Conservation (phyloP, 2,113 vertebrate genomes). For the Steatornis caripensis region DNA sequence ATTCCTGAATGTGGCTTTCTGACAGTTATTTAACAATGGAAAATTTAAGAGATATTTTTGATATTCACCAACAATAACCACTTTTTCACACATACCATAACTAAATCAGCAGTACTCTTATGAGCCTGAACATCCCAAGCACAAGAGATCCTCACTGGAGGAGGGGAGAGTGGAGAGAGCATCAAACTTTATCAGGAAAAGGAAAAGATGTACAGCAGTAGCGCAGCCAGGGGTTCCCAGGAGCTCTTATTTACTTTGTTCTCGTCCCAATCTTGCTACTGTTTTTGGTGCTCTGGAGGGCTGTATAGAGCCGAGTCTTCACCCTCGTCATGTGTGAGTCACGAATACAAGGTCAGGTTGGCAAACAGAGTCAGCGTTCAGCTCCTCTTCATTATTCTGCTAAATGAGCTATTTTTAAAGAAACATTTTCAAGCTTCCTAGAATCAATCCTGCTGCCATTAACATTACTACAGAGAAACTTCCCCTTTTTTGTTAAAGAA, state of each 20-base stretch:
- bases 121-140: neutral
- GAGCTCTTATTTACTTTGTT: neutral
- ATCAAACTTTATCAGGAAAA: neutral
- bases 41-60: neutral
- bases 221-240: fast-evolving
- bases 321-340: neutral
- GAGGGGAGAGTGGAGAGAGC: neutral
- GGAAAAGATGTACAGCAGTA: neutral
- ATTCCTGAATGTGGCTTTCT: neutral
- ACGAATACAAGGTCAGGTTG: neutral
- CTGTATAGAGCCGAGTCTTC: neutral
- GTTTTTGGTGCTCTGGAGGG: neutral
- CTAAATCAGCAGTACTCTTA: neutral
- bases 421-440: neutral
- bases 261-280: neutral
- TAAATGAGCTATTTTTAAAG: neutral
- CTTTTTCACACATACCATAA: neutral
- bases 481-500: neutral
- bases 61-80: neutral
- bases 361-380: neutral
- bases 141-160: neutral
- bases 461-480: neutral
- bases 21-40: neutral
- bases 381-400: neutral
- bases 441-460: neutral